These are phyloP conservation scores for Dendropsophus ebraccatus DNA, from an alignment of 2,113 vertebrate species.

Conservation along the genomic window DNA sequence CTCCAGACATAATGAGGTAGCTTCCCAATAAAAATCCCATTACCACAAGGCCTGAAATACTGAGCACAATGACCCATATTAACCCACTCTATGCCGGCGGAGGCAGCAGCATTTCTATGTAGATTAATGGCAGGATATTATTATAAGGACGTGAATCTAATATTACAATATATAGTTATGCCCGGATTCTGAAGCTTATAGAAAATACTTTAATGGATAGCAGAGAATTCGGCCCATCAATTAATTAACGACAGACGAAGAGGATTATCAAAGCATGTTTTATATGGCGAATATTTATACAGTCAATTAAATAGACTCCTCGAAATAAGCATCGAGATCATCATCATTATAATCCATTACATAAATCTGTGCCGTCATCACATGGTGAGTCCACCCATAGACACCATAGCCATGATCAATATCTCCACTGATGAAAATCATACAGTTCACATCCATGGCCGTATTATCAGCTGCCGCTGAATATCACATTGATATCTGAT, in stretches of 20 bases:
- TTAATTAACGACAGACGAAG: neutral
- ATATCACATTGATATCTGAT: too few relatives aligned
- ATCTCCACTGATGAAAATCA: too few relatives aligned
- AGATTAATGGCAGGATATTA: too few relatives aligned
- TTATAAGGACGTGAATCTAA: neutral
- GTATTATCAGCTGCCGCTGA: too few relatives aligned
- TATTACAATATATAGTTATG: neutral
- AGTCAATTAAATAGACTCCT: neutral
- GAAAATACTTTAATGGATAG: neutral
- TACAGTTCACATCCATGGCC: too few relatives aligned
- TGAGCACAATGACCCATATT: conserved; percentile 27
- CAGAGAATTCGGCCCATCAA: neutral
- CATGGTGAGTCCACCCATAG: neutral
- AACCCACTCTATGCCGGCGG: conserved; percentile 6
- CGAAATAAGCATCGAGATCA: neutral
- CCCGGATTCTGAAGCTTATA: neutral
- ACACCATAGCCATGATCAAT: too few relatives aligned
- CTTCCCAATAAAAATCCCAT: conserved; percentile 39
- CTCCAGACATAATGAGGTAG: conserved; percentile 46
- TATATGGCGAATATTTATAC: neutral
- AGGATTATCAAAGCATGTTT: neutral
- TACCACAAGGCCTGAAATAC: conserved; percentile 15
- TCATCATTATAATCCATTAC: neutral
- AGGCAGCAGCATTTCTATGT: neutral
- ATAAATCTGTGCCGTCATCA: neutral